phyloP scores from a whole-genome alignment of 2,888 invertebrate species.

The Tiliacea aurago region DNA sequence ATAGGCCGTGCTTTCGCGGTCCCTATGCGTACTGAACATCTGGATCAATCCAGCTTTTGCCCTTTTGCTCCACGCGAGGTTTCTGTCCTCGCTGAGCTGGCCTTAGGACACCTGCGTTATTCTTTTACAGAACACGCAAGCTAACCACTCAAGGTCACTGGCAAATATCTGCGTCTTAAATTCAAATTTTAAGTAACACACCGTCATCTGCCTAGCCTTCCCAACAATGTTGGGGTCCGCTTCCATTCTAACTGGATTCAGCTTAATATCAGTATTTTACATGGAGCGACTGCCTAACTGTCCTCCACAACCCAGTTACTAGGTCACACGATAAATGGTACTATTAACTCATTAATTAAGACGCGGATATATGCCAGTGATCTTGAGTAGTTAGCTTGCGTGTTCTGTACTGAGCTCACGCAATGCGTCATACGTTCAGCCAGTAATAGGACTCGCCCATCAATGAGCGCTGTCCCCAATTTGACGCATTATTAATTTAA shows the following conservation, averaged over 20 bases:
- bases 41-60: constrained; percentile 92
- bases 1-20: constrained; percentile 92
- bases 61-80: constrained; percentile 93
- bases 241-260: neutral
- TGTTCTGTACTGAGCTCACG: too few species aligned
- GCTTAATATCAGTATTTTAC: neutral
- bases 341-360: too few species aligned
- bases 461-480: too few species aligned
- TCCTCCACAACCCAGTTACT: neutral
- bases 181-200: neutral
- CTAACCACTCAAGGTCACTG: too few species aligned
- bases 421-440: too few species aligned
- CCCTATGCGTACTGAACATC: constrained; percentile 92
- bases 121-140: constrained; percentile 92
- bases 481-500: too few species aligned
- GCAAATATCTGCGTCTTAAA: too few species aligned
- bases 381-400: too few species aligned
- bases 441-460: too few species aligned
- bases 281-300: neutral
- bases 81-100: too few species aligned
- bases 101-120: constrained; percentile 92
- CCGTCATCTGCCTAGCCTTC: neutral
- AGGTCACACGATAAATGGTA: too few species aligned
- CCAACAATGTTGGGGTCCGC: neutral
- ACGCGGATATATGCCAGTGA: too few species aligned